Percentiles rank a stretch among this genome's conserved stretches.
These are phyloP conservation scores for Periphyllus acericola DNA, from an alignment of 2,888 invertebrate genomes.

Conservation along the genomic window DNA sequence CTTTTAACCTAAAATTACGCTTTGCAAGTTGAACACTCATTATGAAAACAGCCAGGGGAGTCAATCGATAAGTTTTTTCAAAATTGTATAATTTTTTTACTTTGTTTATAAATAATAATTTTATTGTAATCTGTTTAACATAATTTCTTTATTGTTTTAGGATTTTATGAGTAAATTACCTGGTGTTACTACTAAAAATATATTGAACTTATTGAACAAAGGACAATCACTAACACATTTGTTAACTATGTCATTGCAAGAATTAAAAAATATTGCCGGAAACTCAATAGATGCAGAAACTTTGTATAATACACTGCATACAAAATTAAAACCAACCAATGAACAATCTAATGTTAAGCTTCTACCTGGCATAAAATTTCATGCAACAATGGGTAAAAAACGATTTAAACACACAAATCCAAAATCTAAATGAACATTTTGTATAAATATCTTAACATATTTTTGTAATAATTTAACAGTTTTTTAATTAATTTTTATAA, in stretches of 20 bases:
- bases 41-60: too few species aligned
- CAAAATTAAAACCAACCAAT: constrained; percentile 35
- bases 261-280: constrained; percentile 77
- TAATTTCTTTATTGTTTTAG: constrained; percentile 70
- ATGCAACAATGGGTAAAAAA: constrained; percentile 41
- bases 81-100: not conserved
- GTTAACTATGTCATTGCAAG: constrained; percentile 73
- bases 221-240: constrained; percentile 70
- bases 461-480: too few species aligned
- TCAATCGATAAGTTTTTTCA: too few species aligned
- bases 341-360: constrained; percentile 33
- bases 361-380: constrained; percentile 34
- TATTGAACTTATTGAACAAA: constrained; percentile 79
- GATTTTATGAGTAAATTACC: constrained; percentile 88
- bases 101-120: not conserved
- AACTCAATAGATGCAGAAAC: constrained; percentile 77
- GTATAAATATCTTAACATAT: not conserved
- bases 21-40: too few species aligned
- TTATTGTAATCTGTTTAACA: not conserved
- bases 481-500: too few species aligned
- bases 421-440: constrained; percentile 25
- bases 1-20: too few species aligned
- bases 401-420: constrained; percentile 39
- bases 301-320: constrained; percentile 77
- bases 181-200: constrained; percentile 88